A percentile compares a stretch with the other conserved stretches of the same genome.
These are phyloP conservation scores for Labeo calbasu DNA, from an alignment of 2,797 vertebrate genomes.

Conservation along the genomic window DNA sequence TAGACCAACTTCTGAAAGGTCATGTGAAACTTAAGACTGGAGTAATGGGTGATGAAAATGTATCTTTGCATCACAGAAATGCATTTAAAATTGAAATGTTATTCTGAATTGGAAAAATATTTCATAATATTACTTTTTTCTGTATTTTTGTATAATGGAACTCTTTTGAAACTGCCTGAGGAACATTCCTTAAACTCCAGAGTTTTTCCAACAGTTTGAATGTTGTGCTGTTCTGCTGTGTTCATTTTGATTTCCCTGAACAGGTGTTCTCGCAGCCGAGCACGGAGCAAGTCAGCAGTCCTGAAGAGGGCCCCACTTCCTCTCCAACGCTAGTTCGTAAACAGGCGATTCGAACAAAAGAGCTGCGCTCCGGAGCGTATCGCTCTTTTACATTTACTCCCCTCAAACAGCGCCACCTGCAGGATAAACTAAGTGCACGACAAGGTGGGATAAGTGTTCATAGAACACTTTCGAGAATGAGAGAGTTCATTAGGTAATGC, in stretches of 20 bases:
- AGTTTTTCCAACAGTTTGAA: neutral
- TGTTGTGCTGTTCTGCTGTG: neutral
- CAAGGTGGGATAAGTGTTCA: constrained; percentile 80
- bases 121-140: no score
- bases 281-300: constrained; percentile 59
- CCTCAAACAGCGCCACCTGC: constrained; percentile 78
- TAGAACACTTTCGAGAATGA: constrained; percentile 74
- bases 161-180: neutral
- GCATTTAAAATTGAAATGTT: no score
- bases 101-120: no score
- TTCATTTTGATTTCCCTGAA: neutral
- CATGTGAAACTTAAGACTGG: no score
- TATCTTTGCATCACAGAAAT: no score
- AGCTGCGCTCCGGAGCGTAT: constrained; percentile 90
- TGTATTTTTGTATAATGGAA: no score
- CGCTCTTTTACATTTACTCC: constrained; percentile 88
- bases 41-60: no score
- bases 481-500: constrained; percentile 79
- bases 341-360: constrained; percentile 92
- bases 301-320: constrained; percentile 79
- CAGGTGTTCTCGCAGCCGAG: constrained; percentile 34
- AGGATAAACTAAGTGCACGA: constrained; percentile 74
- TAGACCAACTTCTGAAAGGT: no score
- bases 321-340: constrained; percentile 90
- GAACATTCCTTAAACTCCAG: no score